Base-by-base conservation (phyloP, 2,888 invertebrate species). In the Drosophila multiciliata region DNA sequence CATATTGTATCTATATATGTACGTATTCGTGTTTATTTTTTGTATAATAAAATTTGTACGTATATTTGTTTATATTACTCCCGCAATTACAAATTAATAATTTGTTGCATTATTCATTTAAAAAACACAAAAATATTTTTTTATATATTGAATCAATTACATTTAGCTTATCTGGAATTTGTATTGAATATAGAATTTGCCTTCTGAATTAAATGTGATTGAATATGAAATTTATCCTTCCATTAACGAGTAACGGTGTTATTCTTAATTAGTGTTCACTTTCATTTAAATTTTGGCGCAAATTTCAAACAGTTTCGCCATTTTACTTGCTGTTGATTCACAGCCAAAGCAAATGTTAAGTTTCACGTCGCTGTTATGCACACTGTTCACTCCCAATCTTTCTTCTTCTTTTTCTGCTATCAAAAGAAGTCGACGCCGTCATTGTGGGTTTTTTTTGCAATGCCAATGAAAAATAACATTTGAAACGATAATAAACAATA, bases 371-470 rank as follows among this genome's bases (percentile, higher is more conserved):
- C 35, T 67, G 66, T 65, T 55, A 35, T 49, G 40, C 35, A 17
- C 38, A 33, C 29, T 54, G 53, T 5, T 36, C 29, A 12, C 54
- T 54, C 26, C 36, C 26, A 15, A 45, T 26, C 50, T 3, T 36
- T 60, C 59, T 35, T 35, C 48, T 59, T 59, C 35, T 38, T 66
- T 55, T 23, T 4, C 29, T 67, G 38, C 17, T 67, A 33, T 38
- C 23, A 54, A 65, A 40, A 50, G 26, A 65, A 65, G 65, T 49
- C 54, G 65, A 55, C 54, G 66, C 48, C 38, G 55, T 55, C 17
- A 26, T 49, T 20, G 38, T 6, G 26, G 36, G 20, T 40, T 67
- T 67, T 66, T 67, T 40, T 57, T 50, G 66, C 66, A 48, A 50
- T 67, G 66, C 33, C 11, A 15, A 55, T 32, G 20, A 20, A 55